These are phyloP conservation scores for Eclectus roratus DNA, from an alignment of 2,113 vertebrate genomes.

Conservation along the genomic window DNA sequence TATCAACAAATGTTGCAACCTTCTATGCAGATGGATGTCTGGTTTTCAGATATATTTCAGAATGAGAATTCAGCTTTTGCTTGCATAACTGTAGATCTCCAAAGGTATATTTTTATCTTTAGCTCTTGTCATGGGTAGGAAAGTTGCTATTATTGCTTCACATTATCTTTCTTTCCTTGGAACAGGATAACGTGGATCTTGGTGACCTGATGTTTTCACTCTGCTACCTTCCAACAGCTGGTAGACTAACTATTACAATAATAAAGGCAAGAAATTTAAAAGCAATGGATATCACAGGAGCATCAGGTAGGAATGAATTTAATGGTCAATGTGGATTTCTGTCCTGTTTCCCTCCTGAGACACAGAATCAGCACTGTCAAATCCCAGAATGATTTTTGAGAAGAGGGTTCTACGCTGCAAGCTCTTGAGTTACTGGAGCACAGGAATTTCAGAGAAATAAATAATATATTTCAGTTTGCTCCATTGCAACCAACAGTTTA, in stretches of 20 bases:
- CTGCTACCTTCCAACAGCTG: conserved; percentile 97
- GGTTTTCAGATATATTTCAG: not conserved
- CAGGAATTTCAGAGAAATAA: not conserved
- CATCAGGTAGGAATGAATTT: conserved; percentile 84
- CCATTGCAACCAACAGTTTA: not conserved
- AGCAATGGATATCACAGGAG: conserved; percentile 99
- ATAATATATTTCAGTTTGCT: not conserved
- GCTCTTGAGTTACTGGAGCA: not conserved
- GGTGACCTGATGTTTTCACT: conserved; percentile 99
- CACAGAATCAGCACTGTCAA: not conserved
- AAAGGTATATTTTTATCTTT: not conserved
- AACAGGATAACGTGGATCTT: conserved; percentile 95
- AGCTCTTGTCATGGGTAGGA: not conserved
- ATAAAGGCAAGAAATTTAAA: conserved; percentile 98
- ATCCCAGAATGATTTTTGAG: not conserved
- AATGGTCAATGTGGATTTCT: not conserved
- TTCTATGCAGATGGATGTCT: not conserved
- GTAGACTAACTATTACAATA: conserved; percentile 95
- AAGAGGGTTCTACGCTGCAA: not conserved
- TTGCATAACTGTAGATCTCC: not conserved
- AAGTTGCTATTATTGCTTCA: not conserved
- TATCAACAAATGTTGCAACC: not conserved
- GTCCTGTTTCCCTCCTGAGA: not conserved
- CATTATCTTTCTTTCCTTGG: conserved; percentile 17
- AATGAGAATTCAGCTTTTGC: not conserved